Base-by-base conservation (phyloP, 2,888 invertebrate genomes). In the Blastobasis adustella region DNA sequence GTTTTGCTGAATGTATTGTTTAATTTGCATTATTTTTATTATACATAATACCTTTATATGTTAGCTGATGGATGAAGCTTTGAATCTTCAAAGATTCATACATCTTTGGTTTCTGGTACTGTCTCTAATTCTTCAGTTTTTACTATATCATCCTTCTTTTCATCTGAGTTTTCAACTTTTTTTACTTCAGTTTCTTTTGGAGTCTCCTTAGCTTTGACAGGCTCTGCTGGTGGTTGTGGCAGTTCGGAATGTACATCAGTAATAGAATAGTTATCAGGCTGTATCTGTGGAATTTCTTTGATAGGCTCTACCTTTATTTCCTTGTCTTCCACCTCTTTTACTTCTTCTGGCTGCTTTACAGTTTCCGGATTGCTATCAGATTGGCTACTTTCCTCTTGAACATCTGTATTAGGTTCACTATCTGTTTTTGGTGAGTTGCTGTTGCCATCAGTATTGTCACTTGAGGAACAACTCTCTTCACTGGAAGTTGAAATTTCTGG, bases 381-480 rank as follows among this genome's bases (percentile, higher is more conserved):
- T 44, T 69, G 75, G 54, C 61, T 76, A 4, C 73, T 72, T 50
- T 82, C 81, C 49, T 79, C 77, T 38, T 73, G 73, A 8, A 66
- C 60, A 53, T 79, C 80, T 53, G 71, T 66, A 8, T 71, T 73
- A 40, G 66, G 65, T 54, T 82, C 75, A 65, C 66, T 56, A n/a
- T 66, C 79, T 45, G 72, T 61, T 61, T 84, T 87, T 4, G 89
- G 86, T 7, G 89, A 88, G 58, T 80, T 83, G 56, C 87, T 86
- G 54, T 82, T 87, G 1, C 80, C 80, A 71, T 86, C 85, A 53
- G 81, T 86, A 50, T 84, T 86, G 50, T 86, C 88, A 71, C 85
- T 86, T 8, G 85, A 85, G 40, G 84, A 84, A 36, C 85, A 87
- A 60, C 83, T 87, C 59, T 86, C 86, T 59, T 87, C 88, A 66